Percentiles rank a stretch among this genome's conserved stretches.
Evolutionary conservation across 2,113 vertebrate species (phyloP).

Genomic region (Halcyon malimbica): DNA sequence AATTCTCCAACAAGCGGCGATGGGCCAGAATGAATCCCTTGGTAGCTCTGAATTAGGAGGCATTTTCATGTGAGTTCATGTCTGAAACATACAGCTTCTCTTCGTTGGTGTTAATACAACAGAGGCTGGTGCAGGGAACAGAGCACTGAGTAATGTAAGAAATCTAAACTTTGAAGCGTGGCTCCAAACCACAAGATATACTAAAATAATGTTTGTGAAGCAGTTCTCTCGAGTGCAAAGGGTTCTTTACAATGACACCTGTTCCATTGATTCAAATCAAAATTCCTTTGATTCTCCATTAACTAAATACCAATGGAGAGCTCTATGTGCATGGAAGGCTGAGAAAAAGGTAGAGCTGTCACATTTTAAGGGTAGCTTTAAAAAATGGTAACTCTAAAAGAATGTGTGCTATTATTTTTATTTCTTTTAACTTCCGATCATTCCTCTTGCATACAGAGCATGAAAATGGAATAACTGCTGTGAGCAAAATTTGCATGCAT

Average conservation of each 20-base stretch:
- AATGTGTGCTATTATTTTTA: not conserved
- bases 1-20: not conserved
- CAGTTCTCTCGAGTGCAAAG: not conserved
- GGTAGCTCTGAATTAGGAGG: not conserved
- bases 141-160: not conserved
- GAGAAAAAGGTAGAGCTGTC: not conserved
- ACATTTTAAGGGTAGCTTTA: not conserved
- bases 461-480: not conserved
- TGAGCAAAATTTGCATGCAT: not conserved
- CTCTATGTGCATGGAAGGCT: not conserved
- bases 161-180: not conserved
- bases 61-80: not conserved
- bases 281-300: not conserved
- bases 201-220: not conserved
- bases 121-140: not conserved
- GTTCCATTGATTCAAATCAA: not conserved
- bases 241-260: not conserved
- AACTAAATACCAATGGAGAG: not conserved
- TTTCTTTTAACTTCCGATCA: not conserved
- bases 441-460: not conserved
- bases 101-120: not conserved
- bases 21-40: not conserved
- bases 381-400: not conserved
- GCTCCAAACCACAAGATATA: not conserved
- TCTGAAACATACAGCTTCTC: not conserved